Percentiles rank a stretch among this genome's conserved stretches.
phyloP scores from a whole-genome alignment of 2,888 invertebrate species.

The Papilio protenor region DNA sequence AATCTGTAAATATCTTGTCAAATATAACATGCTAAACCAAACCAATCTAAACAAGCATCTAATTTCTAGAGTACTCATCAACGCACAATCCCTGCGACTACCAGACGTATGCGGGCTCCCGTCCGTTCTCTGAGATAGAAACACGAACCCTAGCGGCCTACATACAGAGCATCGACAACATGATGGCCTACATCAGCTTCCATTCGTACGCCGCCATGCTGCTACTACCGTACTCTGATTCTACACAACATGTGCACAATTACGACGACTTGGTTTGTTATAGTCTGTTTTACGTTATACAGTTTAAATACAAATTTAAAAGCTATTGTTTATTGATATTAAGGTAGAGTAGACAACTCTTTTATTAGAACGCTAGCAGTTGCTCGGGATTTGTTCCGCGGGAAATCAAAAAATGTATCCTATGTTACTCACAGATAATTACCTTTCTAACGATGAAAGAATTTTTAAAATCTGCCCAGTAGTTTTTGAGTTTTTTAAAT shows the following conservation, averaged over 20 bases:
- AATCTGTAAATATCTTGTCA: too few species aligned
- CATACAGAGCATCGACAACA: constrained; percentile 78
- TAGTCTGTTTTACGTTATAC: not conserved
- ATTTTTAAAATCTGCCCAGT: too few species aligned
- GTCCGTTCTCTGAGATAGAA: constrained; percentile 89
- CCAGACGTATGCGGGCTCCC: constrained; percentile 87
- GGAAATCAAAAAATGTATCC: too few species aligned
- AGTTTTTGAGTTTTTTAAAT: too few species aligned
- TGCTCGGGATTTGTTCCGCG: too few species aligned
- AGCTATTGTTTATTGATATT: not conserved
- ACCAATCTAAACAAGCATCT: constrained; percentile 10
- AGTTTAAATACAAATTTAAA: not conserved
- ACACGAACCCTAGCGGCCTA: constrained; percentile 83
- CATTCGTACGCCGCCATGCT: constrained; percentile 90
- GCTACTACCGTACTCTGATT: constrained; percentile 88
- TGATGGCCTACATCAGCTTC: constrained; percentile 87
- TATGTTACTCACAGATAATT: too few species aligned
- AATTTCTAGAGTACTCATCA: constrained; percentile 57
- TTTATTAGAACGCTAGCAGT: too few species aligned
- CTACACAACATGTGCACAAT: constrained; percentile 75
- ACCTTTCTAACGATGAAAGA: too few species aligned
- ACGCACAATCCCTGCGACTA: constrained; percentile 85
- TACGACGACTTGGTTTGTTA: constrained; percentile 75
- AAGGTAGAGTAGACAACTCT: too few species aligned
- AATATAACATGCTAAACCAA: too few species aligned